Evolutionary conservation across 2,888 invertebrate genomes (phyloP), one percentile per base, ranked within the genome.

Genomic region (Caenorhabditis macrosperma): DNA sequence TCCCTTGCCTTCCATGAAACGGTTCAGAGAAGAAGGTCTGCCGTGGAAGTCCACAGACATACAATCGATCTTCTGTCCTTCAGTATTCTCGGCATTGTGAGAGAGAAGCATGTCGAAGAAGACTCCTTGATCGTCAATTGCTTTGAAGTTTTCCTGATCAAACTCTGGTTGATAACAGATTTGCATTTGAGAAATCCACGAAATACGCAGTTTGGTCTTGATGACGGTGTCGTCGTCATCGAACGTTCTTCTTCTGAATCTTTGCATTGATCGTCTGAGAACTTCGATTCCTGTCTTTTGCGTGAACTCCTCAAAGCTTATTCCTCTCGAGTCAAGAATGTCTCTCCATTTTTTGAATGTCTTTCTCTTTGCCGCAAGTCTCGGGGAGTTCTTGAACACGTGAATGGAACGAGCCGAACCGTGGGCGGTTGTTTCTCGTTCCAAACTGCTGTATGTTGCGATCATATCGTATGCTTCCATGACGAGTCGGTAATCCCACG

Each of bases 21-120:
- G 76, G 69, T 83, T 86, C 24, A 86, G 72, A 1, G 90, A 89
- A 20, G 86, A 85, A 20, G 89, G 88, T 33, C 90, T 78, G 10
- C 90, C 90, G 74, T 90, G 90, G 77, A 90, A 84, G 59, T 90
- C 90, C 26, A 89, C 88, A 15, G 82, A 86, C 89, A 89, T 89
- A 68, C 89, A 90, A 59, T 89, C 90, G 28, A 88, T 75, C 33
- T 82, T 82, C 60, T 84, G 63, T 20, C 81, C 85, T 33, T 88
- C 83, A 7, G 88, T 71, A 77, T 90, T 90, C 33, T 89, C 87
- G 1, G 85, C 82, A 54, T 90, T 89, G 71, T 90, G 88, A 2
- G 85, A 86, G 15, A 89, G 78, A 41, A 87, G 78, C 86, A 90
- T 87, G 7, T 85, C 82, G 84, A 90, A 90, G 78, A 90, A 90